A percentile compares a stretch with the other conserved stretches of the same genome.
Conservation (phyloP, 2,888 invertebrate genomes). For the Habroteleia sp. region DNA sequence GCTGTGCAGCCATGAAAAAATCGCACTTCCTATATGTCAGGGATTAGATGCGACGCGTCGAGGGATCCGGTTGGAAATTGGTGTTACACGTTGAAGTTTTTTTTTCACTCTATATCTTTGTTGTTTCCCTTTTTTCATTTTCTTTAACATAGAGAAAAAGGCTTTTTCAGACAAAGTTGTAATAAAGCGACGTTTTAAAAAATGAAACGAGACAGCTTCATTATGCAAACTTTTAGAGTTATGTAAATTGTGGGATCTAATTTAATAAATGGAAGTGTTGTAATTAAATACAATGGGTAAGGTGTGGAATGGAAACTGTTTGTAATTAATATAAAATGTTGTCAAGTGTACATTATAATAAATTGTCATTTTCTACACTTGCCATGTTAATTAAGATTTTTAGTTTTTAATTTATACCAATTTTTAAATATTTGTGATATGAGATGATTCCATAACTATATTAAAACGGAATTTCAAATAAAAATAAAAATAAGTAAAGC, state of each 20-base stretch:
- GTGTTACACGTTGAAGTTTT: slow-evolving; percentile 29
- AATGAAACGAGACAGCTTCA: not conserved
- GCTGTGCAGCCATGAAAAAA: slow-evolving; percentile 6
- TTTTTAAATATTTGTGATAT: no score
- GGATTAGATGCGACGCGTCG: slow-evolving; percentile 14
- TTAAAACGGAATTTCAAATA: no score
- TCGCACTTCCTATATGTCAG: slow-evolving; percentile 2
- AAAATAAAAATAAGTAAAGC: no score
- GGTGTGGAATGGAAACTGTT: not conserved
- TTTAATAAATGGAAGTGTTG: slow-evolving; percentile 13
- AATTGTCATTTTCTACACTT: no score
- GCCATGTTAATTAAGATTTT: no score
- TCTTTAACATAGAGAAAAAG: no score
- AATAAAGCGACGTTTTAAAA: slow-evolving; percentile 7
- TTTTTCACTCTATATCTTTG: no score
- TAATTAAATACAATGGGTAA: slow-evolving; percentile 4
- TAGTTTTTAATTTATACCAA: no score
- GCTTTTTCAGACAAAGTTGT: not conserved
- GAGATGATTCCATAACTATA: no score
- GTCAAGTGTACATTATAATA: no score
- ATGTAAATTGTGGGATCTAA: not conserved
- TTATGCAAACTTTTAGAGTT: not conserved
- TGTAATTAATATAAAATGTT: no score
- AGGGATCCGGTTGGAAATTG: slow-evolving; percentile 15
- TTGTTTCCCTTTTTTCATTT: no score